Evolutionary conservation across 1,140 invertebrate species (phyloP).

Genomic region (Scylla paramamosain): DNA sequence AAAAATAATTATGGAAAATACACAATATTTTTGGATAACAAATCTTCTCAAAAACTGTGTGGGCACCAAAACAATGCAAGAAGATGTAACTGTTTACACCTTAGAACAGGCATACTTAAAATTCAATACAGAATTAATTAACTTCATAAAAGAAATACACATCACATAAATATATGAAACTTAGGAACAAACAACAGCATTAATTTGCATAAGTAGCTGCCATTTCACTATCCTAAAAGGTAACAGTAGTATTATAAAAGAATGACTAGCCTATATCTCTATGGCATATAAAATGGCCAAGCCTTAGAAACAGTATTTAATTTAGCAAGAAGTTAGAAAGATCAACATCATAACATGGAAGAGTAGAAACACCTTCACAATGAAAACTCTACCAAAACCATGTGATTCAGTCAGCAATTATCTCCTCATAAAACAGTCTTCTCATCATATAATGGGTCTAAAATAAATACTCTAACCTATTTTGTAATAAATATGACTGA

Average conservation of each 20-base stretch:
- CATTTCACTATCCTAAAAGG: neutral
- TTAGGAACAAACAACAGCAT: neutral
- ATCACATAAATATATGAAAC: conserved; percentile 23
- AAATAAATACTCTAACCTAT: neutral
- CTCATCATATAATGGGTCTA: neutral
- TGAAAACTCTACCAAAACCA: neutral
- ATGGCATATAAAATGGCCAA: conserved; percentile 10
- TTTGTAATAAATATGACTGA: neutral
- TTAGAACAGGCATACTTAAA: conserved; percentile 42
- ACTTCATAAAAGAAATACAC: neutral
- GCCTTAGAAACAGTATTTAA: neutral
- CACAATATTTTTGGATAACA: neutral
- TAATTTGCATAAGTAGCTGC: conserved; percentile 46
- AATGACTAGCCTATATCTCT: conserved; percentile 40
- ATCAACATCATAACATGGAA: neutral
- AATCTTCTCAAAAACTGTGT: neutral
- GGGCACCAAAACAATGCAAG: neutral
- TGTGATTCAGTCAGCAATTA: conserved; percentile 45
- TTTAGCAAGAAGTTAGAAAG: conserved; percentile 15
- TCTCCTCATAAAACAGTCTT: neutral
- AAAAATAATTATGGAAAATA: neutral
- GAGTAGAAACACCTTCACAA: neutral
- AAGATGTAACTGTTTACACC: conserved; percentile 14
- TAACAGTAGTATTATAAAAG: conserved; percentile 46
- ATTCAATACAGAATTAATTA: neutral